Percentiles rank a stretch among this genome's conserved stretches.
Evolutionary conservation across 2,888 invertebrate species (phyloP).

Genomic region (Drosophila nigritarsus): DNA sequence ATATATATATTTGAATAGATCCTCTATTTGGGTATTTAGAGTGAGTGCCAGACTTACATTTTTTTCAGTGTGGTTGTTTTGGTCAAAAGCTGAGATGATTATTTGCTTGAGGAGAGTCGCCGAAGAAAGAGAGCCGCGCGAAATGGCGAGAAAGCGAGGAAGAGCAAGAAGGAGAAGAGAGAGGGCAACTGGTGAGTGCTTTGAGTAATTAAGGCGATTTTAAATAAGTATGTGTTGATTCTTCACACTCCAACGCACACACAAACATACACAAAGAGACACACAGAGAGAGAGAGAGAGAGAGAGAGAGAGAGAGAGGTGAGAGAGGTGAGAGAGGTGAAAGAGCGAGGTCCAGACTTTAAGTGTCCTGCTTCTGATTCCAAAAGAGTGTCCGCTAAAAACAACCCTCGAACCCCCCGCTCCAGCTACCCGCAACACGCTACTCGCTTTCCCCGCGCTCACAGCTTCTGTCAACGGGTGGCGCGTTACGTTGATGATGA

Average conservation of each 20-base stretch:
- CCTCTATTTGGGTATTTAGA: background rate
- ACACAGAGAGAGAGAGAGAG: background rate
- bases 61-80: background rate
- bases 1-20: background rate
- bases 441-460: background rate
- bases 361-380: slow-evolving; percentile 8
- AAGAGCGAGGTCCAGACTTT: background rate
- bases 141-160: background rate
- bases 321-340: background rate
- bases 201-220: slow-evolving; percentile 47
- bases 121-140: too few relatives aligned
- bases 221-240: slow-evolving; percentile 58
- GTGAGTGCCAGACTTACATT: background rate
- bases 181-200: slow-evolving; percentile 19
- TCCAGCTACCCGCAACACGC: background rate
- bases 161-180: background rate
- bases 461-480: slow-evolving; percentile 45
- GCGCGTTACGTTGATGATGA: slow-evolving; percentile 33
- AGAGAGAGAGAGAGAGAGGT: background rate
- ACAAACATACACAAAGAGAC: slow-evolving; percentile 4
- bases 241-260: slow-evolving; percentile 45
- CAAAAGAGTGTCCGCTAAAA: slow-evolving; percentile 11
- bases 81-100: background rate
- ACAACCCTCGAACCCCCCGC: slow-evolving; percentile 29
- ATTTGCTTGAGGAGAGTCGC: background rate